Evolutionary conservation across 2,888 invertebrate genomes (phyloP).

Genomic region (Uloborus plumipes): DNA sequence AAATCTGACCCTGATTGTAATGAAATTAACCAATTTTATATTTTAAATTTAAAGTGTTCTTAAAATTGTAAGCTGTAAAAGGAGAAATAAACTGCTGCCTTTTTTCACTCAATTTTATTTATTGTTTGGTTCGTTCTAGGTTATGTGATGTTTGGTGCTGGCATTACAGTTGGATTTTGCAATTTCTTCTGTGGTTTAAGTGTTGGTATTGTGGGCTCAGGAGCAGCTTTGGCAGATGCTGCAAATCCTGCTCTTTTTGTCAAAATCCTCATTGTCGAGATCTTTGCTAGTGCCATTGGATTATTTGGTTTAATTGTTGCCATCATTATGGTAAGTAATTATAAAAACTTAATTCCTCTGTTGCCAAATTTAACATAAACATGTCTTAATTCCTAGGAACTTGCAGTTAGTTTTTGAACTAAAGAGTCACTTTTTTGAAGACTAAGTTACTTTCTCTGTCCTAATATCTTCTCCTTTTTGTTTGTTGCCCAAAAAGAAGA

Average conservation of each 20-base stretch:
- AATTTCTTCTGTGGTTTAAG: constrained; percentile 96
- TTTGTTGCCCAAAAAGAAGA: no score
- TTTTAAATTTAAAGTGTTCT: no score
- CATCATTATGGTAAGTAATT: constrained; percentile 84
- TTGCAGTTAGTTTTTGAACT: no score
- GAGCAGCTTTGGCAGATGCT: constrained; percentile 97
- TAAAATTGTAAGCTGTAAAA: no score
- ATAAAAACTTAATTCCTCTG: neutral
- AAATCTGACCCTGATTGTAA: neutral
- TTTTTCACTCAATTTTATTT: neutral
- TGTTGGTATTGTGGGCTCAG: constrained; percentile 98
- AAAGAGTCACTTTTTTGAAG: no score
- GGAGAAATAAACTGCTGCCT: no score
- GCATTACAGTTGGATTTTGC: constrained; percentile 92
- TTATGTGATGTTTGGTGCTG: constrained; percentile 96
- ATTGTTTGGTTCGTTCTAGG: constrained; percentile 74
- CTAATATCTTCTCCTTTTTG: no score
- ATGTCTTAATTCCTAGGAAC: no score
- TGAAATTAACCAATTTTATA: neutral
- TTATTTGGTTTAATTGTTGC: constrained; percentile 98
- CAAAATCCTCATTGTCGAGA: constrained; percentile 98
- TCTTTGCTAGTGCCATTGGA: constrained; percentile 99
- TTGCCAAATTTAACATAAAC: neutral
- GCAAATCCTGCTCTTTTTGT: constrained; percentile 97
- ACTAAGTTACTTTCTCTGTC: no score